Percentiles rank a stretch among this genome's conserved stretches.
Conservation (phyloP, 2,888 invertebrate genomes). For the Epinotia demarniana region DNA sequence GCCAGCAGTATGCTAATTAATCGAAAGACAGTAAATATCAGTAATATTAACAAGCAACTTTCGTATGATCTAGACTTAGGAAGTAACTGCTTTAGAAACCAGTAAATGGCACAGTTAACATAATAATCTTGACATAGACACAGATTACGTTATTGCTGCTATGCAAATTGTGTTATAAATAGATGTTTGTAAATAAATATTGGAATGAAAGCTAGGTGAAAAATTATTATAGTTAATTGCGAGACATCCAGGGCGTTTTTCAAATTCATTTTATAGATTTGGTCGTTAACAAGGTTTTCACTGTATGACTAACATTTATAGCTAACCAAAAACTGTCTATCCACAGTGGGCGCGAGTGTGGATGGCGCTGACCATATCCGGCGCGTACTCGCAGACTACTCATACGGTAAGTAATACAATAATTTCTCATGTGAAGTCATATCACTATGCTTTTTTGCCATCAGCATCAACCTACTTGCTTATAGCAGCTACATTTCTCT, state of each 20-base stretch:
- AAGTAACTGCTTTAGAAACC: slow-evolving; percentile 15
- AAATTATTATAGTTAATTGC: slow-evolving; percentile 25
- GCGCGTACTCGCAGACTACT: slow-evolving; percentile 37
- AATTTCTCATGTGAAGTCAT: too few species aligned
- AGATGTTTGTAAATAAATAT: slow-evolving; percentile 32
- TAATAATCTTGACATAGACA: slow-evolving; percentile 35
- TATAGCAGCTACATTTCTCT: too few species aligned
- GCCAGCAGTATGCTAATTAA: not conserved
- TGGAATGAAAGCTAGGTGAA: slow-evolving; percentile 41
- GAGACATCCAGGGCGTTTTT: slow-evolving; percentile 18
- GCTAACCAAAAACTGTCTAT: slow-evolving; percentile 7
- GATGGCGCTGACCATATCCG: slow-evolving; percentile 34
- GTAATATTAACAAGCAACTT: slow-evolving; percentile 9
- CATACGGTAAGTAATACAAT: slow-evolving; percentile 40
- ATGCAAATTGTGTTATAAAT: slow-evolving; percentile 35
- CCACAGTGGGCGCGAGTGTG: slow-evolving; percentile 42
- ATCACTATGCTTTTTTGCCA: too few species aligned
- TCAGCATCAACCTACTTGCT: too few species aligned
- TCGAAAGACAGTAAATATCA: not conserved
- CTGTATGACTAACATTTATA: too few species aligned
- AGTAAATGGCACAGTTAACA: slow-evolving; percentile 24
- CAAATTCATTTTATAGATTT: not conserved
- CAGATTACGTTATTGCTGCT: slow-evolving; percentile 22
- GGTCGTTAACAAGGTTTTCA: too few species aligned
- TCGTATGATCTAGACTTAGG: slow-evolving; percentile 20